Percentiles rank a stretch among this genome's conserved stretches.
These are phyloP conservation scores for Staurois parvus DNA, from an alignment of 2,797 vertebrate species.

Conservation along the genomic window DNA sequence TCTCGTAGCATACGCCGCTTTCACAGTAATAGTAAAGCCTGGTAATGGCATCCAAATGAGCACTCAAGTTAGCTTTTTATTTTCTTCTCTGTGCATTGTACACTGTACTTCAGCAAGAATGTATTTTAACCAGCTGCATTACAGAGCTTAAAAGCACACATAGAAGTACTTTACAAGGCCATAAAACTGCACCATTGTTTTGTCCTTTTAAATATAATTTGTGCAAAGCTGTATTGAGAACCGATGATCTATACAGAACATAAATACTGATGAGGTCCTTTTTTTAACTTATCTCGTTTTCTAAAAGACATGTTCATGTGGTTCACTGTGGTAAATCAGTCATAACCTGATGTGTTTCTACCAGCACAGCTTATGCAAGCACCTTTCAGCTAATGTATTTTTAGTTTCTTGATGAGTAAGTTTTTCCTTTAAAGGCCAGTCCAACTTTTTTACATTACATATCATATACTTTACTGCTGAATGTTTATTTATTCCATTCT, in stretches of 20 bases:
- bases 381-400: neutral
- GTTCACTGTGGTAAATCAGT: neutral
- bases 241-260: conserved; percentile 14
- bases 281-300: conserved; percentile 4
- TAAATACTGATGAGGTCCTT: neutral
- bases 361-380: neutral
- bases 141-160: conserved; percentile 19
- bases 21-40: neutral
- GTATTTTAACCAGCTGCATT: conserved; percentile 5
- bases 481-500: too few relatives aligned
- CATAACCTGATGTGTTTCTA: neutral
- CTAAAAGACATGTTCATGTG: neutral
- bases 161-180: conserved; percentile 26
- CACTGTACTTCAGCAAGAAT: neutral
- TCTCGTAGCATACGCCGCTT: neutral
- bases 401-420: neutral
- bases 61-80: neutral
- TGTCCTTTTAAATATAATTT: conserved; percentile 14
- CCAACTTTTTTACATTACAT: too few relatives aligned
- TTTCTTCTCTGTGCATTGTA: conserved; percentile 5
- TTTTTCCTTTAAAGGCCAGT: neutral
- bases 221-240: neutral
- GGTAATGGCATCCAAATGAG: conserved; percentile 19
- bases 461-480: too few relatives aligned
- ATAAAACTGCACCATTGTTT: neutral